A percentile compares a stretch with the other conserved stretches of the same genome.
Conservation (phyloP, 1,140 invertebrate species). For the Atta cephalotes region DNA sequence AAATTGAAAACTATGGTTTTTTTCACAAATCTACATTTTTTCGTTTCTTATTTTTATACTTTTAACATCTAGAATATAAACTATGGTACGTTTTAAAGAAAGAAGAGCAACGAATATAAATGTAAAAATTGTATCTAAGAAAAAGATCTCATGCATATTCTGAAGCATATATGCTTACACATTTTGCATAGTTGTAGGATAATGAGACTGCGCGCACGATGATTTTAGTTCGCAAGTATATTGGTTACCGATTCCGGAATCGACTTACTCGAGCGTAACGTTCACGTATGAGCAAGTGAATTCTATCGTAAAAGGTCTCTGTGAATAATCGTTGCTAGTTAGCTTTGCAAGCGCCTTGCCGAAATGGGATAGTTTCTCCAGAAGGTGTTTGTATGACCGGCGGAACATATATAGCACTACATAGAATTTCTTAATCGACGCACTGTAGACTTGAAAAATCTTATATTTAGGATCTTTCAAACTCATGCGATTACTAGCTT, state of each 20-base stretch:
- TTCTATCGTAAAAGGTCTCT: constrained; percentile 68
- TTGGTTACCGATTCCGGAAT: constrained; percentile 58
- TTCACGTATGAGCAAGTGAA: constrained; percentile 62
- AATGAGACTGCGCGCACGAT: constrained; percentile 53
- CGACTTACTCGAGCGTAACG: constrained; percentile 71
- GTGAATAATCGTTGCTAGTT: constrained; percentile 60
- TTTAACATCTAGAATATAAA: background rate
- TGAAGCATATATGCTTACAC: constrained; percentile 31
- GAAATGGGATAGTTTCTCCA: constrained; percentile 44
- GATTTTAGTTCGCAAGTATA: constrained; percentile 47
- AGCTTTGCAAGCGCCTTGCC: constrained; percentile 44
- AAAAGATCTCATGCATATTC: background rate
- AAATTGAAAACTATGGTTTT: background rate
- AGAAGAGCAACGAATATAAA: background rate
- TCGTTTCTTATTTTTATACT: background rate
- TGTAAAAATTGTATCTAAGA: background rate
- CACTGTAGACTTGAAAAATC: constrained; percentile 17
- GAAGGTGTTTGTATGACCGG: constrained; percentile 16
- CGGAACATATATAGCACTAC: background rate
- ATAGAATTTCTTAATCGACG: constrained; percentile 27
- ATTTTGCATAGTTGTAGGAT: constrained; percentile 32
- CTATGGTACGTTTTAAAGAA: background rate
- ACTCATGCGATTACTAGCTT: constrained; percentile 4
- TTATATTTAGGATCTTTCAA: constrained; percentile 17
- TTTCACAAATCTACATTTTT: background rate